Percentiles rank a stretch among this genome's conserved stretches.
phyloP scores from a whole-genome alignment of 1,140 invertebrate genomes.

The Anadara kagoshimensis region DNA sequence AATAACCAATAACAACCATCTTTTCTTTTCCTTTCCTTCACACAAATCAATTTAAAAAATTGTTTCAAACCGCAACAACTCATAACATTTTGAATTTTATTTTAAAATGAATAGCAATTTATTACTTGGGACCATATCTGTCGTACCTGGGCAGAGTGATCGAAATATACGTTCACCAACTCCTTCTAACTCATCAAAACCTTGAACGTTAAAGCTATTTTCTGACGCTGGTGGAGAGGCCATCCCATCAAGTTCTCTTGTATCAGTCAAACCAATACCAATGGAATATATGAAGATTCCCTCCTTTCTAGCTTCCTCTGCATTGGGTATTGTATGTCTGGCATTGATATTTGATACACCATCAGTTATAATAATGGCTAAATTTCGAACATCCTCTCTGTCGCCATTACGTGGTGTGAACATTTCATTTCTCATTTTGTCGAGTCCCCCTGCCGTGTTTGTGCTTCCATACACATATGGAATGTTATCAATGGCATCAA shows the following conservation, averaged over 20 bases:
- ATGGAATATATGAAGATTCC: constrained; percentile 54
- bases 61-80: no score
- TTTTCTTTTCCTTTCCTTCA: no score
- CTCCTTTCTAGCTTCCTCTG: constrained; percentile 21
- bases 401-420: constrained; percentile 47
- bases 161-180: constrained; percentile 18
- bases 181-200: constrained; percentile 26
- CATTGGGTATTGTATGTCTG: constrained; percentile 41
- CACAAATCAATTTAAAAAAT: no score
- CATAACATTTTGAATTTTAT: no score
- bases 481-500: constrained; percentile 45
- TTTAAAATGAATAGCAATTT: no score
- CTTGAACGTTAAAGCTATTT: constrained; percentile 15
- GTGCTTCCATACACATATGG: constrained; percentile 48
- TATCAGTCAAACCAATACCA: constrained; percentile 34
- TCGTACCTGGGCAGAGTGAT: constrained; percentile 21
- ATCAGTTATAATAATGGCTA: constrained; percentile 62
- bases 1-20: no score
- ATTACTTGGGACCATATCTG: background rate
- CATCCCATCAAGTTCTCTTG: constrained; percentile 8
- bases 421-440: constrained; percentile 37
- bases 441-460: constrained; percentile 57
- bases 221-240: background rate
- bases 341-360: constrained; percentile 58
- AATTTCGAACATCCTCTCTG: constrained; percentile 43